Evolutionary conservation across 2,888 invertebrate species (phyloP), one percentile per base, ranked within the genome.

Genomic region (Xylota sylvarum): DNA sequence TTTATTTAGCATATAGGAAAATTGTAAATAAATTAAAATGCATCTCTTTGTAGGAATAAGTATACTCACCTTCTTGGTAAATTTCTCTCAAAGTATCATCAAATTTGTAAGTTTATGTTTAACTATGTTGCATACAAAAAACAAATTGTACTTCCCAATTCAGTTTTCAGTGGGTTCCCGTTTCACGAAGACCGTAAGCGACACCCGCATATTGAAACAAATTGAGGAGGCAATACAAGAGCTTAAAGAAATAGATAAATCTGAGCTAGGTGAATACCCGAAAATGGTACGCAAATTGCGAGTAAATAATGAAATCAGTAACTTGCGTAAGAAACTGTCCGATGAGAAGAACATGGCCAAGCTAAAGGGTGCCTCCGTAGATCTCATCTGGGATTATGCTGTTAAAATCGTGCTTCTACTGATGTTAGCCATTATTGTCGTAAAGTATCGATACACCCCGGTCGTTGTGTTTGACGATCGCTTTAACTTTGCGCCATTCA

Each of bases 401-500:
- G 82, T 92, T 4, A 93, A 93, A 88, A 88, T 90, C 0, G 3
- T 93, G 0, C 88, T 93, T 5, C 89, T 91, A 4, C 9, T 93
- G 1, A 58, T 91, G 2, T 89, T 94, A 4, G 56, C 93, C 1
- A 72, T 91, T 0, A 89, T 93, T 17, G 92, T 93, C 14, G 88
- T 94, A 23, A 91, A 91, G 43, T 93, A 93, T 89, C 91, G 94
- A 35, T 89, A 91, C 19, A 92, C 91, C 2, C 93, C 94, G 0
- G 92, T 94, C 5, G 91, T 94, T 73, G 89, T 93, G 40, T 91
- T 94, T 30, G 91, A 91, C n/a, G 90, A 92, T 12, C 89, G 90
- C 10, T 92, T 93, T 70, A 92, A 93, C 89, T 90, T 94, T 77
- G 90, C 89, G 52, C 94, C 94, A 4, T 92, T 94, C 79, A 91